Percentiles rank a stretch among this genome's conserved stretches.
These are phyloP conservation scores for Chaenogobius annularis DNA, from an alignment of 2,113 vertebrate genomes.

Conservation along the genomic window DNA sequence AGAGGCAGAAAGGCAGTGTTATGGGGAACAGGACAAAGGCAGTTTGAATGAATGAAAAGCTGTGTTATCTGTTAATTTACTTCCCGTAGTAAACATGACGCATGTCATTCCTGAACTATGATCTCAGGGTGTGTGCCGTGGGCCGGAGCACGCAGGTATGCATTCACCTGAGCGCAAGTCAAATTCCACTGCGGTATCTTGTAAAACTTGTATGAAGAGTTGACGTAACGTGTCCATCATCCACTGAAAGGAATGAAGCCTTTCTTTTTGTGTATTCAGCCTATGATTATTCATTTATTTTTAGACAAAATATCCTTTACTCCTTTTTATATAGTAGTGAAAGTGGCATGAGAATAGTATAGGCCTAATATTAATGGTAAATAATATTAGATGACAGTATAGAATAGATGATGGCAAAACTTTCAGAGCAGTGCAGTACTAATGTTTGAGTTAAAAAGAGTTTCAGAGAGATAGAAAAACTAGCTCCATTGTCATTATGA, in stretches of 20 bases:
- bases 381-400: too few species aligned
- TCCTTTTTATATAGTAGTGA: not conserved
- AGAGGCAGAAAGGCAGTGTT: conserved; percentile 1
- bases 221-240: conserved; percentile 17
- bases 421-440: too few species aligned
- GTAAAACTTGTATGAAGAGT: conserved; percentile 39
- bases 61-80: not conserved
- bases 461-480: too few species aligned
- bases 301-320: not conserved
- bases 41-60: conserved; percentile 14
- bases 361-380: too few species aligned
- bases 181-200: conserved; percentile 22
- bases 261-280: not conserved
- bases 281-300: not conserved
- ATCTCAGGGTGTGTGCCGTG: conserved; percentile 6
- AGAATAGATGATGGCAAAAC: too few species aligned
- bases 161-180: conserved; percentile 47
- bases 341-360: too few species aligned
- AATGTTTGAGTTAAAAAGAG: too few species aligned
- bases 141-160: conserved; percentile 48
- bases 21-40: conserved; percentile 46
- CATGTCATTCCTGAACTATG: not conserved
- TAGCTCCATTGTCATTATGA: too few species aligned
- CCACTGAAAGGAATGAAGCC: not conserved
- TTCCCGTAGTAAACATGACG: not conserved